Conservation (phyloP, 2,888 invertebrate genomes). For the Lydus trimaculatus region DNA sequence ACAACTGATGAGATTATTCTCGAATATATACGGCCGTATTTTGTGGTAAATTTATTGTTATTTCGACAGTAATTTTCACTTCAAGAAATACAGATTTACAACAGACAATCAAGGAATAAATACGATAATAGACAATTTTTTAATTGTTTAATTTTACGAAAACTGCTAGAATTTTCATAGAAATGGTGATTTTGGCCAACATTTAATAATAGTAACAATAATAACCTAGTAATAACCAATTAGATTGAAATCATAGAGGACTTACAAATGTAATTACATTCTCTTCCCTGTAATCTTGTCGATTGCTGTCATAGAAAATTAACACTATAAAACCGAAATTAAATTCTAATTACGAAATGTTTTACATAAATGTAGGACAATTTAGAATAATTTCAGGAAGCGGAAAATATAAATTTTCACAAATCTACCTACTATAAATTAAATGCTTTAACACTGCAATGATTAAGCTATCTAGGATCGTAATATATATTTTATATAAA, state of each 20-base stretch:
- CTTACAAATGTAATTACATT: background rate
- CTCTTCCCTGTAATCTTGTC: background rate
- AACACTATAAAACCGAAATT: constrained; percentile 2
- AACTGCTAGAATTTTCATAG: background rate
- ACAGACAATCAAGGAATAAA: background rate
- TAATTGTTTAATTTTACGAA: background rate
- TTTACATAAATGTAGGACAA: background rate
- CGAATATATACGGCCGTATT: background rate
- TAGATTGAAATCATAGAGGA: background rate
- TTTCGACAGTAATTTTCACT: background rate
- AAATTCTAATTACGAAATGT: background rate
- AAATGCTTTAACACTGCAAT: background rate
- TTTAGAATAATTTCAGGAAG: background rate
- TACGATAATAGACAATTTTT: background rate
- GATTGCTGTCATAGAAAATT: background rate
- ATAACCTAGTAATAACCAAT: background rate
- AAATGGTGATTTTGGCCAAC: background rate
- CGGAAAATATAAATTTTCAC: constrained; percentile 7
- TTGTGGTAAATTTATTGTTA: background rate
- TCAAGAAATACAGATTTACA: background rate
- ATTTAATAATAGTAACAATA: background rate
- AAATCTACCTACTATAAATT: constrained; percentile 1
- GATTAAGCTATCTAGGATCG: background rate
- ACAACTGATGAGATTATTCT: background rate
- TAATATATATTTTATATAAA: constrained; percentile 7